Percentiles rank a stretch among this genome's conserved stretches.
These are phyloP conservation scores for Ormyrus pomaceus DNA, from an alignment of 2,888 invertebrate species.

Conservation along the genomic window DNA sequence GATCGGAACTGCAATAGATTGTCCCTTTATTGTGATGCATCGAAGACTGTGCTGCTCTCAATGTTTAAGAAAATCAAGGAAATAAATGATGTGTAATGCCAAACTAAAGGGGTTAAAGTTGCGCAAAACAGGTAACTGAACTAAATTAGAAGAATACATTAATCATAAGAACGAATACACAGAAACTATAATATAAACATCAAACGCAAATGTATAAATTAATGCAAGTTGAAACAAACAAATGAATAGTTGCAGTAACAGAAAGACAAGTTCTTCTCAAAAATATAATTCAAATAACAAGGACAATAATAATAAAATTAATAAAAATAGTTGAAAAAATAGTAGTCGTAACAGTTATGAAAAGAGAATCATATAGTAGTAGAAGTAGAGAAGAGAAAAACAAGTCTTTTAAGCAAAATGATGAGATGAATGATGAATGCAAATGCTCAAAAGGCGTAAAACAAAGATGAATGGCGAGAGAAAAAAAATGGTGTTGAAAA, in stretches of 20 bases:
- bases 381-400: constrained; percentile 42
- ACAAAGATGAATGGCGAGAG: constrained; percentile 26
- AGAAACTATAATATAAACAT: constrained; percentile 41
- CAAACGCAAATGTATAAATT: constrained; percentile 39
- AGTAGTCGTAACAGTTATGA: constrained; percentile 10
- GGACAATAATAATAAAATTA: not conserved
- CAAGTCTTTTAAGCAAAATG: constrained; percentile 40
- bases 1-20: constrained; percentile 48
- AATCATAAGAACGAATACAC: constrained; percentile 12
- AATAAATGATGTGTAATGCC: constrained; percentile 30
- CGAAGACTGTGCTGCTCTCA: constrained; percentile 57
- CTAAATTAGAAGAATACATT: constrained; percentile 44
- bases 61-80: constrained; percentile 32
- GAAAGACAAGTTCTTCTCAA: constrained; percentile 51
- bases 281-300: constrained; percentile 2
- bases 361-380: not conserved
- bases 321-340: not conserved
- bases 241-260: constrained; percentile 19
- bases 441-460: constrained; percentile 16
- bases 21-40: constrained; percentile 49
- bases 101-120: constrained; percentile 39
- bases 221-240: constrained; percentile 35
- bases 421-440: constrained; percentile 19
- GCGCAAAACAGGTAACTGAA: constrained; percentile 41
- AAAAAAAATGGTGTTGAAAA: constrained; percentile 42